A percentile compares a stretch with the other conserved stretches of the same genome.
Conservation (phyloP, 2,888 invertebrate species). For the Elegia similella region DNA sequence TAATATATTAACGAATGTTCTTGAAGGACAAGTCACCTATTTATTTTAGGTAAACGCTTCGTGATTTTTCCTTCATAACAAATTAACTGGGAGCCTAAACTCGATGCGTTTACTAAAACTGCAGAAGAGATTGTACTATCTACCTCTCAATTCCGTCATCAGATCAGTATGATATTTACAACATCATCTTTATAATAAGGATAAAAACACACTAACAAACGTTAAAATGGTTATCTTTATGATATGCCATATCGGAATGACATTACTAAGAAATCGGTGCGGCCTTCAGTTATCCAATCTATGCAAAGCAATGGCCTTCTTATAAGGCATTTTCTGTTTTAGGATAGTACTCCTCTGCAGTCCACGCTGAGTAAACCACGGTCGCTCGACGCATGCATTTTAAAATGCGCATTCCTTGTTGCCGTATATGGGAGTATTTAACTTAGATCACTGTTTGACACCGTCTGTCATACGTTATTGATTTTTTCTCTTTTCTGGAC, state of each 20-base stretch:
- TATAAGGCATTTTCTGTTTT: background rate
- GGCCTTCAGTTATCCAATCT: background rate
- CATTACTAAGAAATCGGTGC: background rate
- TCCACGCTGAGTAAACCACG: background rate
- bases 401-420: conserved; percentile 8
- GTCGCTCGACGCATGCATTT: conserved; percentile 5
- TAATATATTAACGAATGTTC: background rate
- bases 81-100: too few relatives aligned
- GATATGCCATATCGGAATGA: background rate
- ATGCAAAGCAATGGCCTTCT: background rate
- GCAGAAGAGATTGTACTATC: too few relatives aligned
- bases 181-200: background rate
- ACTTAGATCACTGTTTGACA: conserved; percentile 2
- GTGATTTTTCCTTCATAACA: too few relatives aligned
- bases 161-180: too few relatives aligned
- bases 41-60: too few relatives aligned
- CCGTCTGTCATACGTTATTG: background rate
- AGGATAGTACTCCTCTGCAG: background rate
- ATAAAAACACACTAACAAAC: background rate
- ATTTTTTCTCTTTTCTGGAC: background rate
- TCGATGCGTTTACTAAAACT: too few relatives aligned
- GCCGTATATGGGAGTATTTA: conserved; percentile 2
- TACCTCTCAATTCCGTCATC: too few relatives aligned
- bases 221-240: background rate
- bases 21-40: too few relatives aligned